Conservation (phyloP, 2,797 vertebrate genomes). For the Phalanger gymnotis region DNA sequence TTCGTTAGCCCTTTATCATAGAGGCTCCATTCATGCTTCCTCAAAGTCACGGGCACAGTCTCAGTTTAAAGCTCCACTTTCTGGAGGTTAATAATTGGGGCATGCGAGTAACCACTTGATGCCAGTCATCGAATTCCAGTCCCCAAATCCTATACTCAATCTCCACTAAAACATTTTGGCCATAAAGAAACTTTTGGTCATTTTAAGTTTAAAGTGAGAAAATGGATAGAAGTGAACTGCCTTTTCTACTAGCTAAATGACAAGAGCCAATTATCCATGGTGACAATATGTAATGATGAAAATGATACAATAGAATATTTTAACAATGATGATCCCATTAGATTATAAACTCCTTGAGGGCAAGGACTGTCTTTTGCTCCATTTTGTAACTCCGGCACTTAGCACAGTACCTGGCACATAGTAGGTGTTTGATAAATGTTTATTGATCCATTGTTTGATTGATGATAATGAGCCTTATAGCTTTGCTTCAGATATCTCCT, state of each 20-base stretch:
- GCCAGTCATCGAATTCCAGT: neutral
- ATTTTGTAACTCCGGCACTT: neutral
- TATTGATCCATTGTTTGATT: neutral
- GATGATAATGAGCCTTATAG: neutral
- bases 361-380: neutral
- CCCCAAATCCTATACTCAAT: neutral
- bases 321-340: neutral
- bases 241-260: neutral
- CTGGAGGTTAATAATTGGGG: neutral
- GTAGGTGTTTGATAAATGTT: neutral
- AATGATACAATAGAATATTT: neutral
- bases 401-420: neutral
- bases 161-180: neutral
- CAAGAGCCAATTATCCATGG: neutral
- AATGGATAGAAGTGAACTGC: slow-evolving; percentile 2
- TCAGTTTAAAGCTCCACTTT: slow-evolving; percentile 45
- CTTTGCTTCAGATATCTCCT: neutral
- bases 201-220: slow-evolving; percentile 8
- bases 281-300: neutral
- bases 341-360: neutral
- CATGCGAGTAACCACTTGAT: slow-evolving; percentile 27
- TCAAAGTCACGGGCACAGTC: slow-evolving; percentile 47
- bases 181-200: slow-evolving; percentile 25
- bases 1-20: slow-evolving; percentile 53
- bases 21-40: slow-evolving; percentile 41